Base-by-base conservation (phyloP, 1,140 invertebrate genomes). In the Bicyclus anynana region DNA sequence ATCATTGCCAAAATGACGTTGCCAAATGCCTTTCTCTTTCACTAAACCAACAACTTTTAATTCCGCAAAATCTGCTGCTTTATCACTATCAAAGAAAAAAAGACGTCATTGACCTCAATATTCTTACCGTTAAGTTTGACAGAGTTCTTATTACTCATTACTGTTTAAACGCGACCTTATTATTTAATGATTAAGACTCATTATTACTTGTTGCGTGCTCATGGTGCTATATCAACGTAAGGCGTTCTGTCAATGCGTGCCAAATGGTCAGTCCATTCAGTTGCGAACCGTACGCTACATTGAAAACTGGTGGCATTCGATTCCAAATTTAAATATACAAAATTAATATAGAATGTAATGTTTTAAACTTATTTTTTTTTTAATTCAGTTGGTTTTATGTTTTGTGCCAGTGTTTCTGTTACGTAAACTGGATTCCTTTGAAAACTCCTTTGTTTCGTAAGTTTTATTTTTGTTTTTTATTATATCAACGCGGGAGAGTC, bases 61-160 rank as follows among this genome's bases (percentile, higher is more conserved):
- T 52, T 57, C 52, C 69, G 59, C 64, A 59, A 70, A 81, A 73
- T 79, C 70, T 68, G 63, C 69, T 72, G 53, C 40, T 63, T 57
- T 62, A 67, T 74, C 69, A 76, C 57, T 59, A 65, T 63, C 67
- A 65, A 69, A n/a, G n/a, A n/a, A n/a, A 79, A 80, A 82, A 82
- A 78, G 72, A 80, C 77, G 83, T 84, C 83, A 82, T 68, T 86
- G 83, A 86, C 83, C 83, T 81, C 77, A 81, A 81, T 81, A 76
- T 53, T 46, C 47, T n/a, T 26, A 38, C 21, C 33, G 40, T 42
- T 57, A 65, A 74, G 37, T 65, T 59, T 49, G 67, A 77, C 67
- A 69, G 59, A 63, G 71, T 77, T 55, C 60, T 51, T 62, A 59
- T 49, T 59, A 16, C 9, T 21, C 17, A 14, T 33, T 40, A 10